A percentile compares a stretch with the other conserved stretches of the same genome.
phyloP scores from a whole-genome alignment of 2,797 vertebrate genomes.

The Hippoglossus hippoglossus region DNA sequence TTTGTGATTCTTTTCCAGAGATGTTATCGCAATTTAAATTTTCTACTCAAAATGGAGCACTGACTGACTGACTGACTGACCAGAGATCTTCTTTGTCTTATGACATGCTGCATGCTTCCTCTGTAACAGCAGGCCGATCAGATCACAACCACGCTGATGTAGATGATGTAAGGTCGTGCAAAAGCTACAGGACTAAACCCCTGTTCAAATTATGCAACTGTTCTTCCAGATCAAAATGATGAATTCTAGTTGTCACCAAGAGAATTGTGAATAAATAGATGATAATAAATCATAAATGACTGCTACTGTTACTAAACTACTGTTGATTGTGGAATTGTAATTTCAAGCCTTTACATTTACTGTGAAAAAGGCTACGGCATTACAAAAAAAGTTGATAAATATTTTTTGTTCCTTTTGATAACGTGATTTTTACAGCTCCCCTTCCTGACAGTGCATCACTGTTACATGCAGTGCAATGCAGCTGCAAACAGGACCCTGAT shows the following conservation, averaged over 20 bases:
- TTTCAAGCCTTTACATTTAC: neutral
- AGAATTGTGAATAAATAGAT: no score
- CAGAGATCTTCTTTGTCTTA: slow-evolving; percentile 31
- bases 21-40: neutral
- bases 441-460: slow-evolving; percentile 2
- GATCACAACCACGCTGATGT: slow-evolving; percentile 32
- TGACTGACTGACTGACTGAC: slow-evolving; percentile 1
- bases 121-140: slow-evolving; percentile 38
- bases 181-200: slow-evolving; percentile 47
- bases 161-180: slow-evolving; percentile 74
- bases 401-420: neutral
- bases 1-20: slow-evolving; percentile 2
- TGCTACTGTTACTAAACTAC: no score
- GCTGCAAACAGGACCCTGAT: slow-evolving; percentile 25
- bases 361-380: no score
- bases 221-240: slow-evolving; percentile 13
- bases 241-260: neutral
- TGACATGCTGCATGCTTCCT: slow-evolving; percentile 22
- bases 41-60: neutral
- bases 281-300: no score
- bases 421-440: neutral
- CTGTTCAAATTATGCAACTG: neutral
- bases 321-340: neutral
- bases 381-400: neutral
- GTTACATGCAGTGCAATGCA: slow-evolving; percentile 9